A percentile compares a stretch with the other conserved stretches of the same genome.
Evolutionary conservation across 2,888 invertebrate species (phyloP).

Genomic region (Andricus curvator): DNA sequence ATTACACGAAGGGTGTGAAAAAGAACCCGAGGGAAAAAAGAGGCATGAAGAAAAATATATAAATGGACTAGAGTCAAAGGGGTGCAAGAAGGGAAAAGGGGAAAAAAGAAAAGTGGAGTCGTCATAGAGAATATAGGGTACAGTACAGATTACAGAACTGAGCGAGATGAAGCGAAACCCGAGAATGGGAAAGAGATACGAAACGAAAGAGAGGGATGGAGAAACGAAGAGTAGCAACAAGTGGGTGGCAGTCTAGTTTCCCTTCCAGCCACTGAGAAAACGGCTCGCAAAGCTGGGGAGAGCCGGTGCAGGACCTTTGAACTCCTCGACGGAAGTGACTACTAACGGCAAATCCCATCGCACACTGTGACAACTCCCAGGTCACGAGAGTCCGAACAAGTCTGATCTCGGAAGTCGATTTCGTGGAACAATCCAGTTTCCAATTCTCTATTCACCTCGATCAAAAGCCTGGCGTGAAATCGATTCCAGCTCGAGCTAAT

Average conservation of each 20-base stretch:
- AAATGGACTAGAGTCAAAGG: not conserved
- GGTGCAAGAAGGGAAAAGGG: not conserved
- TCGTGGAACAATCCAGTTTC: slow-evolving; percentile 1
- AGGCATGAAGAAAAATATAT: not conserved
- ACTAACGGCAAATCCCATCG: slow-evolving; percentile 59
- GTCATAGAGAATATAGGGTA: slow-evolving; percentile 40
- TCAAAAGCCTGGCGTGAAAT: not conserved
- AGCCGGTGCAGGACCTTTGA: slow-evolving; percentile 65
- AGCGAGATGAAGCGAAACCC: slow-evolving; percentile 42
- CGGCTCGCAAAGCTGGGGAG: slow-evolving; percentile 53
- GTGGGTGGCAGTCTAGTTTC: slow-evolving; percentile 66
- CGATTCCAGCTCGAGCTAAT: not conserved
- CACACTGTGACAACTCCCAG: slow-evolving; percentile 48
- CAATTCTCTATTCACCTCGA: not conserved
- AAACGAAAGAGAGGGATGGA: slow-evolving; percentile 48
- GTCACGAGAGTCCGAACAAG: slow-evolving; percentile 45
- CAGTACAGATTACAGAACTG: slow-evolving; percentile 23
- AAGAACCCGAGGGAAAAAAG: slow-evolving; percentile 9
- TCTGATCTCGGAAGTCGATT: slow-evolving; percentile 44
- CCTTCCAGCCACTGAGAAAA: slow-evolving; percentile 52
- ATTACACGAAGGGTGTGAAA: slow-evolving; percentile 5
- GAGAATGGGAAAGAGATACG: slow-evolving; percentile 42
- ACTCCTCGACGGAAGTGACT: slow-evolving; percentile 61
- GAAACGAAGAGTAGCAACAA: slow-evolving; percentile 73
- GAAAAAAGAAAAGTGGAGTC: slow-evolving; percentile 27